Conservation (phyloP, 2,797 vertebrate species). For the Protosalanx chinensis region DNA sequence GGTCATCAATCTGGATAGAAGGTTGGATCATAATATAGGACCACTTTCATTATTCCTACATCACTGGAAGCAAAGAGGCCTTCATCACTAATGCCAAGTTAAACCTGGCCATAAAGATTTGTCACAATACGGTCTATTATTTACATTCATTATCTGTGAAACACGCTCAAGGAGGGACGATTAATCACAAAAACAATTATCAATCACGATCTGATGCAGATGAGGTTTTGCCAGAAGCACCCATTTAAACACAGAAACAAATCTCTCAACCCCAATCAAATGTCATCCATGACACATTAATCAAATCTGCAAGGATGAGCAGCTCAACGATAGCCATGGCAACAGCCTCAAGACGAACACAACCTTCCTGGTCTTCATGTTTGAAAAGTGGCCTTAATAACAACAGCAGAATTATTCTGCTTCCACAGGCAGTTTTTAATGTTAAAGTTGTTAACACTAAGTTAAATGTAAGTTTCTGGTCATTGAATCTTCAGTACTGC, state of each 20-base stretch:
- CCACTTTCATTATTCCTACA: background rate
- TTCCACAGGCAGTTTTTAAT: no score
- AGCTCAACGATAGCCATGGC: background rate
- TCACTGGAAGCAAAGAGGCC: background rate
- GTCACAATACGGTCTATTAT: no score
- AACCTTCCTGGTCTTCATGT: background rate
- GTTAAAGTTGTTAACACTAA: no score
- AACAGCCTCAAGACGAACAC: background rate
- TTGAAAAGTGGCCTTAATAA: background rate
- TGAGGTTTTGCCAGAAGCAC: background rate
- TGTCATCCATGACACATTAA: background rate
- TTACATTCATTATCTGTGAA: background rate
- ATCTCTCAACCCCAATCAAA: background rate
- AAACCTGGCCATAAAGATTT: no score
- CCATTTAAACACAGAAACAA: background rate
- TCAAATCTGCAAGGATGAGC: slow-evolving; percentile 1
- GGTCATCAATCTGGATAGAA: slow-evolving; percentile 3
- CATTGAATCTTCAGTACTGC: no score
- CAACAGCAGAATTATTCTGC: no score
- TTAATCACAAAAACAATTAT: background rate
- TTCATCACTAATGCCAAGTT: background rate
- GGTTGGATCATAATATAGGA: background rate
- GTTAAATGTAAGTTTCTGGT: no score
- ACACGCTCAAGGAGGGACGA: background rate
- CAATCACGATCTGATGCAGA: background rate